Evolutionary conservation across 2,113 vertebrate species (phyloP), one percentile per base, ranked within the genome.

Genomic region (Albula goreensis): DNA sequence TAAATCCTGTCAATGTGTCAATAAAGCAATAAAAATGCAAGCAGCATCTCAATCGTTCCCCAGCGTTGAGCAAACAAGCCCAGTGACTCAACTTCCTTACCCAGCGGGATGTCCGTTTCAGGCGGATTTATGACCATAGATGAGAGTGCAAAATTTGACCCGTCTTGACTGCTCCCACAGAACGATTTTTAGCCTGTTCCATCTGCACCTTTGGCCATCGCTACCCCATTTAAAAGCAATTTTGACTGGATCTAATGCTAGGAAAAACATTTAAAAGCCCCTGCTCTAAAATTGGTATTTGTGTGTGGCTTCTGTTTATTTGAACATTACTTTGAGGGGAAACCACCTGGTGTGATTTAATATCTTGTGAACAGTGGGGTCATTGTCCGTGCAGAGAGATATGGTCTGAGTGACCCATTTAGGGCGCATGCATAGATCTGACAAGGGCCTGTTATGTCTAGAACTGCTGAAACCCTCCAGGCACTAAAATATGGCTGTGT

Each of bases 321-420:
- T 90, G 91, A 86, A 90, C 63, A 50, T 80, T 88, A 92, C 88
- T 94, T 94, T 90, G 88, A 57, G 85, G 89, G 92, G 60, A 89
- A 94, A 91, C 91, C 93, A 94, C 93, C 93, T 94, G 93, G 92
- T 92, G 94, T 87, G 93, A 88, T 88, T 90, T 94, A 93, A 95
- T 93, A 93, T 91, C 89, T 90, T 91, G 84, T 86, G 91, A 94
- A 95, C 95, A 95, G 89, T 90, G 92, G 90, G 93, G 92, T 94
- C 92, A 93, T 93, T 95, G 94, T 95, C 82, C 85, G 88, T 91
- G 92, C 91, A 84, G 92, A 90, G 92, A 91, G 93, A 93, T 93
- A 93, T 93, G 87, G 89, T 91, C 88, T 91, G 92, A 90, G 89
- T 92, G 93, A 95, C 94, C 94, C 92, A 92, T 93, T 94, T 93